Conservation (phyloP, 2,797 vertebrate species). For the Onychomys arenicola region DNA sequence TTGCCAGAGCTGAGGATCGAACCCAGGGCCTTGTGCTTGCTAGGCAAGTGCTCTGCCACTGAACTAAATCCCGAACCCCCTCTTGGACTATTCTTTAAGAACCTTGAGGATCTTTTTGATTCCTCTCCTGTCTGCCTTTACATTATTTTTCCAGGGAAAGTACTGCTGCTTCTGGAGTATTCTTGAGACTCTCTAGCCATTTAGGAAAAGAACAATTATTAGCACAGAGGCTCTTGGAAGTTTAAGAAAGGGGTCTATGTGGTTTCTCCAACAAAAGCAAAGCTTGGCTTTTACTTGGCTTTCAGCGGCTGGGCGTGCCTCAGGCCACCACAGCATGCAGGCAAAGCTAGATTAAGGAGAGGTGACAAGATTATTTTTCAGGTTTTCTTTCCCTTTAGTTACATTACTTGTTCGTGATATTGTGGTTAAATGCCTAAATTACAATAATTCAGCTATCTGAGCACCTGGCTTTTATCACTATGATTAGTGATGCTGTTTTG, state of each 20-base stretch:
- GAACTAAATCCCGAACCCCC: too few relatives aligned
- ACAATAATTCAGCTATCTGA: background rate
- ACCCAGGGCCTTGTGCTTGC: too few relatives aligned
- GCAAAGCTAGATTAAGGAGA: background rate
- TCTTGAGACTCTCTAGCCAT: background rate
- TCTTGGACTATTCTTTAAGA: background rate
- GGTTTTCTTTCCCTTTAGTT: background rate
- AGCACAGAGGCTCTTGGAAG: background rate
- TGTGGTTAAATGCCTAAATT: background rate
- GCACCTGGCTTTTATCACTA: background rate
- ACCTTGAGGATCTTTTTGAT: background rate
- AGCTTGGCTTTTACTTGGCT: background rate
- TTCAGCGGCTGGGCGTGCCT: background rate
- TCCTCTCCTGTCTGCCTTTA: background rate
- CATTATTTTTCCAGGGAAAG: background rate
- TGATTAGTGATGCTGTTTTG: background rate
- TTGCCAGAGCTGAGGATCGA: too few relatives aligned
- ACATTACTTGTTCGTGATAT: background rate
- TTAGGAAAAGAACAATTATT: background rate
- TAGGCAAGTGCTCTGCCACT: too few relatives aligned
- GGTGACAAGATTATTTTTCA: background rate
- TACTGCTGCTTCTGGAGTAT: background rate
- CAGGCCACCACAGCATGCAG: background rate
- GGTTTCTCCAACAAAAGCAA: background rate
- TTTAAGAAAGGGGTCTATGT: conserved; percentile 2